phyloP scores from a whole-genome alignment of 1,140 invertebrate species.

The Dendrolimus punctatus region DNA sequence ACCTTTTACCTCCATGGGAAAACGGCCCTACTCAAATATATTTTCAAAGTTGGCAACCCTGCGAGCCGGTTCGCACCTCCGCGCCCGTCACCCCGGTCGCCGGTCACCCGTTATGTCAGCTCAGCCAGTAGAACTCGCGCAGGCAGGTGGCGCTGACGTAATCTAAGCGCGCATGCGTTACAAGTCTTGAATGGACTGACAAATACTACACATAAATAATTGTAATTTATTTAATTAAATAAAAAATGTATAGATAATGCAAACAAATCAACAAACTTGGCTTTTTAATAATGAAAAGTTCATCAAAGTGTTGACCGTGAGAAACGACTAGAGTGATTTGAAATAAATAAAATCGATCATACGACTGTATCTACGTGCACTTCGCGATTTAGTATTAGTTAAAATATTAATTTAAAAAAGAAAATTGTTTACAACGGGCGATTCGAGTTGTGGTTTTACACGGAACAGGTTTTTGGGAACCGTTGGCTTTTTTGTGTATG shows the following conservation, averaged over 20 bases:
- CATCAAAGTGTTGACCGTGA: conserved; percentile 13
- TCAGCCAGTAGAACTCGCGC: conserved; percentile 22
- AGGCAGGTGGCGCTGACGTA: conserved; percentile 38
- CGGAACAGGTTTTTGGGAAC: conserved; percentile 49
- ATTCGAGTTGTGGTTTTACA: conserved; percentile 30
- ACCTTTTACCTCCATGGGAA: no score
- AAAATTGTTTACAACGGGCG: conserved; percentile 37
- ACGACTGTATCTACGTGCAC: conserved; percentile 40
- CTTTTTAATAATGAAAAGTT: conserved; percentile 27
- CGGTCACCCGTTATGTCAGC: conserved; percentile 32
- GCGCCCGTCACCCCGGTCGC: conserved; percentile 5
- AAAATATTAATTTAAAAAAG: no score
- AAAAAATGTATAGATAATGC: conserved; percentile 29
- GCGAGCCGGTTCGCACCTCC: conserved; percentile 20
- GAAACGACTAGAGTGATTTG: background rate
- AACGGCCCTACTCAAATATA: no score
- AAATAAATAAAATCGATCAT: conserved; percentile 45
- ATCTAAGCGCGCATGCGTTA: conserved; percentile 32
- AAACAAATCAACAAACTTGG: conserved; percentile 28
- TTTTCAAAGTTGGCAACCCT: conserved; percentile 26
- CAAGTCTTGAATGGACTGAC: conserved; percentile 23
- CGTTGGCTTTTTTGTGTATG: conserved; percentile 53
- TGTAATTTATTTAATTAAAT: conserved; percentile 40
- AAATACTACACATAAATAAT: conserved; percentile 38
- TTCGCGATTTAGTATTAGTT: conserved; percentile 6